Evolutionary conservation across 1,140 invertebrate species (phyloP).

Genomic region (Philotrypesis tridentata): DNA sequence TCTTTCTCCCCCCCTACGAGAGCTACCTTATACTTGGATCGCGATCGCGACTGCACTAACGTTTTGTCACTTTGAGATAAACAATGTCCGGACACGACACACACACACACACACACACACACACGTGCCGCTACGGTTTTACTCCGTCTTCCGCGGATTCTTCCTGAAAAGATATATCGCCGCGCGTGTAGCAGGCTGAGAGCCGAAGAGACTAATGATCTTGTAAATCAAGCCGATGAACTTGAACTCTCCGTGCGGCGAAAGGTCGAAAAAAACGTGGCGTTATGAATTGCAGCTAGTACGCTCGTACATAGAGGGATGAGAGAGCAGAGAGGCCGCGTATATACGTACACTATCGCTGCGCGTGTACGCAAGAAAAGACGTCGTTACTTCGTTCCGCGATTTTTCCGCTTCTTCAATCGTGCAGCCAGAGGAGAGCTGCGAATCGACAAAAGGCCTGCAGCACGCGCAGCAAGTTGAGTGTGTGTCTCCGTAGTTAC

Average conservation of each 20-base stretch:
- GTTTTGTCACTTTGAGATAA: conserved; percentile 51
- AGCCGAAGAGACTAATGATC: conserved; percentile 37
- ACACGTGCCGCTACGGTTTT: background rate
- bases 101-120: no score
- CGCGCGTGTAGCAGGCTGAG: background rate
- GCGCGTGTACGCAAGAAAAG: conserved; percentile 10
- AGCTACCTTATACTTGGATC: background rate
- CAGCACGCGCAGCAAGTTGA: background rate
- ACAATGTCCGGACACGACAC: conserved; percentile 47
- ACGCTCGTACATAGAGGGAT: no score
- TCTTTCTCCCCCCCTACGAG: background rate
- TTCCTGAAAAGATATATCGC: conserved; percentile 44
- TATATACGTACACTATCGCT: background rate
- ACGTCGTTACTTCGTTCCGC: conserved; percentile 13
- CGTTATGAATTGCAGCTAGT: background rate
- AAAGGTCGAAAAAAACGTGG: background rate
- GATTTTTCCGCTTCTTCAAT: conserved; percentile 33
- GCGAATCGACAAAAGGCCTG: conserved; percentile 32
- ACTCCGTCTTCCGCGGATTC: conserved; percentile 23
- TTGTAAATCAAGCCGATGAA: conserved; percentile 11
- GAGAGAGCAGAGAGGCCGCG: no score
- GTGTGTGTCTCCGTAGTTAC: background rate
- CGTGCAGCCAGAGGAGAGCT: no score
- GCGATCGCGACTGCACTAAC: conserved; percentile 24
- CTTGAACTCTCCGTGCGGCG: background rate